Conservation (phyloP, 1,140 invertebrate species). For the Epicauta chinensis region DNA sequence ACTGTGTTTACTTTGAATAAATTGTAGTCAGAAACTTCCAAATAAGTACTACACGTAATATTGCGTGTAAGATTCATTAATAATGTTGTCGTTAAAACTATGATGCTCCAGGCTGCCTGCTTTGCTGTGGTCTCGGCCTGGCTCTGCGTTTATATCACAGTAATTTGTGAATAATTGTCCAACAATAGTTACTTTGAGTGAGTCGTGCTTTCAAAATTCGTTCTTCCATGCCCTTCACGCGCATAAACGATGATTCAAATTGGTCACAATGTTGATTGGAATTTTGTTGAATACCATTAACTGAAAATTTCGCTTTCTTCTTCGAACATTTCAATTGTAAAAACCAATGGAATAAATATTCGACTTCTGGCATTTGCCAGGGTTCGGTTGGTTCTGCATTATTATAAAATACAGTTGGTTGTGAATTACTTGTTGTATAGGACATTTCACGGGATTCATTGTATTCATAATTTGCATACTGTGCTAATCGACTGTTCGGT, state of each 20-base stretch:
- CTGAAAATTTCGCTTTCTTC: no score
- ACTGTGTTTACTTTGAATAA: no score
- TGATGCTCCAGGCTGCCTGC: no score
- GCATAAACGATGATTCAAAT: slow-evolving; percentile 25
- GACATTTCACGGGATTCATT: slow-evolving; percentile 35
- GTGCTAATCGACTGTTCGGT: slow-evolving; percentile 34
- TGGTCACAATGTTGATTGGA: background rate
- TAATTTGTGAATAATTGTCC: no score
- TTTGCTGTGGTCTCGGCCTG: no score
- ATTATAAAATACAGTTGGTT: slow-evolving; percentile 3
- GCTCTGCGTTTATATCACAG: no score
- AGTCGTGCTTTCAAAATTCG: slow-evolving; percentile 25
- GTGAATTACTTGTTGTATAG: slow-evolving; percentile 25
- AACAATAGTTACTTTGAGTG: slow-evolving; percentile 8
- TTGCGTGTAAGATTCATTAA: no score
- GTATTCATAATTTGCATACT: slow-evolving; percentile 36
- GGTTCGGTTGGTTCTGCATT: slow-evolving; percentile 26
- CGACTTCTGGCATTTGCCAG: slow-evolving; percentile 38
- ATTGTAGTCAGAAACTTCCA: no score
- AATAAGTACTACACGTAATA: no score
- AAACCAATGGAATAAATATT: slow-evolving; percentile 31
- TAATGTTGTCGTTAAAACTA: no score
- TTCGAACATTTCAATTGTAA: slow-evolving; percentile 8
- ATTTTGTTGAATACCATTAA: no score
- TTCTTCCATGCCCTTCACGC: slow-evolving; percentile 23